phyloP scores from a whole-genome alignment of 2,797 vertebrate genomes.

The Sphenodon punctatus region DNA sequence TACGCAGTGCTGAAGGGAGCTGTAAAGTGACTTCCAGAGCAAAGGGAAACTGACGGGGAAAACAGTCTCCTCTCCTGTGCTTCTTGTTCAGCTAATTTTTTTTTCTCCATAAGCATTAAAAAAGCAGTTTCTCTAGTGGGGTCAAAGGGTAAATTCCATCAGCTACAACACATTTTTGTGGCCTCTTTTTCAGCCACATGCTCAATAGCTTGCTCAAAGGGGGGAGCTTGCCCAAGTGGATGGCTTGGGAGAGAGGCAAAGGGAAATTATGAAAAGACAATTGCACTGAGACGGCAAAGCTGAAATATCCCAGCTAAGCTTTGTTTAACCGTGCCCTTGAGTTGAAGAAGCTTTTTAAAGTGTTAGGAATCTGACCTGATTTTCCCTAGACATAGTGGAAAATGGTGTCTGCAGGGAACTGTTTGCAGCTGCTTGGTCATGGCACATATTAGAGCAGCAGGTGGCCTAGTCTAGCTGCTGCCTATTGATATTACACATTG shows the following conservation, averaged over 20 bases:
- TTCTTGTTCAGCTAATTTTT: background rate
- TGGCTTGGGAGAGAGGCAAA: background rate
- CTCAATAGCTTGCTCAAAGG: background rate
- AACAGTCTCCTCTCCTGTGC: background rate
- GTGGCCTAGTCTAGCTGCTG: too few species aligned
- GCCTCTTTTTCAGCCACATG: fast-evolving
- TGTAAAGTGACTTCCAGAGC: background rate
- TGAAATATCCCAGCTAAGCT: too few species aligned
- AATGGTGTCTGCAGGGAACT: too few species aligned
- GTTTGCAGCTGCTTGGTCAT: too few species aligned
- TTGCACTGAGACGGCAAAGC: too few species aligned
- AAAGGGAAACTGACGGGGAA: background rate
- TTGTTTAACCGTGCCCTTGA: too few species aligned
- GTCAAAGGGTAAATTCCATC: background rate
- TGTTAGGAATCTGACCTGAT: too few species aligned
- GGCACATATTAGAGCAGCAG: too few species aligned
- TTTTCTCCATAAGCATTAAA: background rate
- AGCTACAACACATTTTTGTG: background rate
- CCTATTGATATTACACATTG: too few species aligned
- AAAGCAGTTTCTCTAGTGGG: background rate
- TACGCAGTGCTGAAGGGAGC: background rate
- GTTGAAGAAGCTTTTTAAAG: too few species aligned
- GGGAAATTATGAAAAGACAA: too few species aligned
- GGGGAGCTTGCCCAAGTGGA: fast-evolving
- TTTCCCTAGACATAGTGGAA: too few species aligned